Conservation (phyloP, 2,113 vertebrate species). For the Toxotes chatareus region DNA sequence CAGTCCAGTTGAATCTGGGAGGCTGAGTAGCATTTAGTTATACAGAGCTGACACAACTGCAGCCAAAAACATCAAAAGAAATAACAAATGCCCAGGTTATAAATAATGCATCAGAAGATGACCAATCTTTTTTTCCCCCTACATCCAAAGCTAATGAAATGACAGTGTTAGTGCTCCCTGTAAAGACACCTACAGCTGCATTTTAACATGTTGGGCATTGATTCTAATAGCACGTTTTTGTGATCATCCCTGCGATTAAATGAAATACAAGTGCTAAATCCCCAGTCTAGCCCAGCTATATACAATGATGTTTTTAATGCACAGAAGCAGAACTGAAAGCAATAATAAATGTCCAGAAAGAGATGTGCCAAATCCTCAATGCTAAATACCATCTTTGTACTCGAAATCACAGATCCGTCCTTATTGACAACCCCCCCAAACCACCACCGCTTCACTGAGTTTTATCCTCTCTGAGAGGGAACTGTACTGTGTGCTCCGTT, state of each 20-base stretch:
- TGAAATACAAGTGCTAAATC: conserved; percentile 40
- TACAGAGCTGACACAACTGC: conserved; percentile 42
- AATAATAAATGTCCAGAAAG: conserved; percentile 29
- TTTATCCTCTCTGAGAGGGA: conserved; percentile 41
- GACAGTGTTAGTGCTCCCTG: conserved; percentile 59
- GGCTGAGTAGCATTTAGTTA: conserved; percentile 21
- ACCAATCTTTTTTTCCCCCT: conserved; percentile 32
- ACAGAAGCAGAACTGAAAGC: conserved; percentile 45
- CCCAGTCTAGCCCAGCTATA: conserved; percentile 56
- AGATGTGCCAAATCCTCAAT: conserved; percentile 38
- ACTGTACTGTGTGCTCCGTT: conserved; percentile 13
- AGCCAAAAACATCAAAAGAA: conserved; percentile 58
- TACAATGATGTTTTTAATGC: conserved; percentile 56
- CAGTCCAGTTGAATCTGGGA: conserved; percentile 23
- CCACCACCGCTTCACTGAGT: conserved; percentile 11
- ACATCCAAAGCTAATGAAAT: conserved; percentile 35
- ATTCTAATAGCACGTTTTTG: conserved; percentile 45
- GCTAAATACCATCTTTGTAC: conserved; percentile 33
- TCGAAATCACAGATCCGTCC: conserved; percentile 18
- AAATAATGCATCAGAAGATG: conserved; percentile 75
- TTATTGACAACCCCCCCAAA: conserved; percentile 3
- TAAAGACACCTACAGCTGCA: conserved; percentile 35
- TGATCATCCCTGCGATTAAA: conserved; percentile 38
- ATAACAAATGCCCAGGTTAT: conserved; percentile 77
- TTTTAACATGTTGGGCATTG: conserved; percentile 31